Evolutionary conservation across 2,797 vertebrate species (phyloP), one percentile per base, ranked within the genome.

Genomic region (Tinamus major): DNA sequence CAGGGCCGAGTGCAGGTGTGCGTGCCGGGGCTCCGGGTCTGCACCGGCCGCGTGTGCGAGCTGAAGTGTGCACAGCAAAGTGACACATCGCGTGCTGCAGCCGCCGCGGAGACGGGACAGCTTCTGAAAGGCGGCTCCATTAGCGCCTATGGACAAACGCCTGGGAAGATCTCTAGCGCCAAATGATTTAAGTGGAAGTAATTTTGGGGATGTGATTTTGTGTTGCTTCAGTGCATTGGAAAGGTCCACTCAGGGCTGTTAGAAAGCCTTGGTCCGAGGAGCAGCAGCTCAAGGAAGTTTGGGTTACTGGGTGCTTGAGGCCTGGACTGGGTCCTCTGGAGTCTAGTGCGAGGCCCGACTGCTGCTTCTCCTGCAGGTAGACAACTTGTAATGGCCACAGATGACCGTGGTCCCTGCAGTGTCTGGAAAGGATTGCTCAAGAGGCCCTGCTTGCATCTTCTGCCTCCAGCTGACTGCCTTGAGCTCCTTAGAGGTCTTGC

Each of bases 161-260:
- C 26, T 29, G 15, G 29, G 18, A 3, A 1, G 74, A 51, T 85
- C 79, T 44, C 18, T 20, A 75, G n/a, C 41, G 42, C 55, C 85
- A 78, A 49, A 72, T 63, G 63, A 85, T 56, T 93, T 89, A 35
- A 94, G 86, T 82, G 85, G 92, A 95, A 95, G 35, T 87, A 78
- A 93, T 91, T 87, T 63, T 42, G 83, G 80, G 69, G 39, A 85
- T 61, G 49, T 75, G 59, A 70, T 79, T 96, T 96, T 83, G 44
- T 39, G 12, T 79, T 95, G 72, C 76, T 89, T 83, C 92, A 78
- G 9, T 85, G 86, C 46, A 0, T 87, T 87, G 56, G 24, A 89
- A 79, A 85, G 42, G 55, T 85, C 62, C 92, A 65, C 58, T 80
- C 76, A 65, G 63, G 46, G 33, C 79, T 78, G 3, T 70, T 72